These are phyloP conservation scores for Psittacula derbiana DNA, from an alignment of 2,797 vertebrate species.

Conservation along the genomic window DNA sequence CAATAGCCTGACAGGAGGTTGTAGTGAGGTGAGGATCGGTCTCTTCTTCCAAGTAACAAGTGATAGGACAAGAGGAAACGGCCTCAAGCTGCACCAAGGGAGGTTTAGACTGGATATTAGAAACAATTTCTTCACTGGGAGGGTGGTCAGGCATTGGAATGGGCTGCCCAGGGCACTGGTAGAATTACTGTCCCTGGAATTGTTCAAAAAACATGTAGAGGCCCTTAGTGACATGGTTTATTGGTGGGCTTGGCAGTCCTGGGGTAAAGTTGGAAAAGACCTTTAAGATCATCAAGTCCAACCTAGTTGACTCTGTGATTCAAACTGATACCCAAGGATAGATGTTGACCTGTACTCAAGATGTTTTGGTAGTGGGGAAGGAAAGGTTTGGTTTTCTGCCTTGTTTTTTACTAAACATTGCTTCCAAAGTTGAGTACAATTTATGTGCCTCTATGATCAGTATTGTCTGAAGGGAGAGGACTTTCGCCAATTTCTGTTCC, in stretches of 20 bases:
- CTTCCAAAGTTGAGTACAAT: not conserved
- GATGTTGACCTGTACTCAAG: not conserved
- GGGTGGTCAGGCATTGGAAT: not conserved
- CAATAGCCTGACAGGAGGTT: not conserved
- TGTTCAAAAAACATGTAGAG: not conserved
- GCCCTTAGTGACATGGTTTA: not conserved
- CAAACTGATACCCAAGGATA: not conserved
- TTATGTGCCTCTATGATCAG: not conserved
- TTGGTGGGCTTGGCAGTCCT: not conserved
- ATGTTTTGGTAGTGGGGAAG: not conserved
- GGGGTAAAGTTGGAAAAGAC: not conserved
- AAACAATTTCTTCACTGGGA: not conserved
- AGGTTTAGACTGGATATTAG: not conserved
- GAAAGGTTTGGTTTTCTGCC: not conserved
- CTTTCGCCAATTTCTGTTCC: not conserved
- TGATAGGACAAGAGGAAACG: not conserved
- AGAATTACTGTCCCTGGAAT: not conserved
- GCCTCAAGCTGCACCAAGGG: not conserved
- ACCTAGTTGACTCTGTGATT: not conserved
- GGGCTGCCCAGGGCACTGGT: not conserved
- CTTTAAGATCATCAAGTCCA: not conserved
- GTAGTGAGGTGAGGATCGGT: not conserved
- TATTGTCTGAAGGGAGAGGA: not conserved
- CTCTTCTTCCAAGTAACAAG: not conserved
- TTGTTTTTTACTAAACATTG: not conserved